A percentile compares a stretch with the other conserved stretches of the same genome.
Conservation (phyloP, 2,797 vertebrate species). For the Poecilia picta region DNA sequence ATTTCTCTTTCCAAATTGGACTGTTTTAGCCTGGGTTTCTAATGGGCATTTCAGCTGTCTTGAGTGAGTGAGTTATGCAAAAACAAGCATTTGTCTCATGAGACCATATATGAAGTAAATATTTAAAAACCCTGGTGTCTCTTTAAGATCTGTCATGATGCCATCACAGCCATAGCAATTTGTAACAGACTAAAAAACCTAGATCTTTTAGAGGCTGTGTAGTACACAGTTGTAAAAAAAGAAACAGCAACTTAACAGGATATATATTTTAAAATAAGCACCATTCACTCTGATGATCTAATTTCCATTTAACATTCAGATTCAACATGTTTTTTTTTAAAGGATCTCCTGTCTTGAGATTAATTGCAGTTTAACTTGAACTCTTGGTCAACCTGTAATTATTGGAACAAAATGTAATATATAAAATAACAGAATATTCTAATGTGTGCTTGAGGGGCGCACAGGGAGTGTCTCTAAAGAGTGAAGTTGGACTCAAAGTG, state of each 20-base stretch:
- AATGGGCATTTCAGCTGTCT: constrained; percentile 59
- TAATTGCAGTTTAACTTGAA: not conserved
- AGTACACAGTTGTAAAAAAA: not conserved
- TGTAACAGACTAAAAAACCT: constrained; percentile 11
- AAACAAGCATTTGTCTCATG: constrained; percentile 58
- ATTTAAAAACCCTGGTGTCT: constrained; percentile 53
- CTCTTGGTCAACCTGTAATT: not conserved
- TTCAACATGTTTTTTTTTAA: not conserved
- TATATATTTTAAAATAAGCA: not conserved
- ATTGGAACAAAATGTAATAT: not conserved
- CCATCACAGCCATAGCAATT: constrained; percentile 27
- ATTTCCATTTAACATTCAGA: not conserved
- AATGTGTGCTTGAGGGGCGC: not conserved
- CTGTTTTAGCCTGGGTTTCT: constrained; percentile 54
- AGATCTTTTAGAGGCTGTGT: not conserved
- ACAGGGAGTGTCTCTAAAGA: not conserved
- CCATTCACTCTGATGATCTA: not conserved
- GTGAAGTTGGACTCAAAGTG: constrained; percentile 40
- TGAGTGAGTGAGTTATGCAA: constrained; percentile 54
- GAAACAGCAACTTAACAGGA: not conserved
- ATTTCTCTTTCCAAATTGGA: constrained; percentile 62
- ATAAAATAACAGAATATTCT: not conserved
- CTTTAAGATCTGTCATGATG: constrained; percentile 38
- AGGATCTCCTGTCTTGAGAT: not conserved
- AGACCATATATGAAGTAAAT: constrained; percentile 68